phyloP scores from a whole-genome alignment of 2,797 vertebrate genomes.

The Myripristis murdjan region DNA sequence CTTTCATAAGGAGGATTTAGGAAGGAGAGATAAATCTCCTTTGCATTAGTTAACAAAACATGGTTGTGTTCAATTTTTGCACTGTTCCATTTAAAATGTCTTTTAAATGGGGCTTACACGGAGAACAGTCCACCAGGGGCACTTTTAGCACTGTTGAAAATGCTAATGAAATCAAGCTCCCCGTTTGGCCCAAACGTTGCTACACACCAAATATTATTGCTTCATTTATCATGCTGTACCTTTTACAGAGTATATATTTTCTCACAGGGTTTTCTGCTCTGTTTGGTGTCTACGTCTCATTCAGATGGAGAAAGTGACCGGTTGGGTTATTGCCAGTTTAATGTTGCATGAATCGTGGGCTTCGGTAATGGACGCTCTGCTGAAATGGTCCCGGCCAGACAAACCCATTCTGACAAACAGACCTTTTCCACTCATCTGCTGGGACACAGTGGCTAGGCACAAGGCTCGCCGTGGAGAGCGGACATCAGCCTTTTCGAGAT shows the following conservation, averaged over 20 bases:
- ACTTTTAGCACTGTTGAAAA: constrained; percentile 40
- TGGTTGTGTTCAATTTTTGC: constrained; percentile 31
- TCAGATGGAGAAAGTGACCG: constrained; percentile 55
- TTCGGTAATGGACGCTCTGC: constrained; percentile 50
- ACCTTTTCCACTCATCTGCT: constrained; percentile 42
- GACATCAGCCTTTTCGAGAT: constrained; percentile 42
- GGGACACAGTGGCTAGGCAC: constrained; percentile 38
- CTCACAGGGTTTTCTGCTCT: constrained; percentile 32
- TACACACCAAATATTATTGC: constrained; percentile 47
- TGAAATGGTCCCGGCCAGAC: constrained; percentile 42
- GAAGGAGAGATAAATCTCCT: constrained; percentile 38
- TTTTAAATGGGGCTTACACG: constrained; percentile 51
- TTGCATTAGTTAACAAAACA: constrained; percentile 28
- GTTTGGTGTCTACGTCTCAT: constrained; percentile 20
- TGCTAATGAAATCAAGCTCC: constrained; percentile 63
- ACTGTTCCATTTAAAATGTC: constrained; percentile 41
- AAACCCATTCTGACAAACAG: constrained; percentile 57
- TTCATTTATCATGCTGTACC: constrained; percentile 59
- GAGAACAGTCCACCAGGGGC: constrained; percentile 48
- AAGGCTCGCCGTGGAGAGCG: constrained; percentile 6
- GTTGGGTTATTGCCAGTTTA: constrained; percentile 68
- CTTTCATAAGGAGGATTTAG: constrained; percentile 20
- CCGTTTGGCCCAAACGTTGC: constrained; percentile 49
- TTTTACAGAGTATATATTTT: constrained; percentile 42
- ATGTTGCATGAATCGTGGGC: constrained; percentile 66